Percentiles rank a stretch among this genome's conserved stretches.
These are phyloP conservation scores for Schizopygopsis malacanthus DNA, from an alignment of 2,797 vertebrate genomes.

Conservation along the genomic window DNA sequence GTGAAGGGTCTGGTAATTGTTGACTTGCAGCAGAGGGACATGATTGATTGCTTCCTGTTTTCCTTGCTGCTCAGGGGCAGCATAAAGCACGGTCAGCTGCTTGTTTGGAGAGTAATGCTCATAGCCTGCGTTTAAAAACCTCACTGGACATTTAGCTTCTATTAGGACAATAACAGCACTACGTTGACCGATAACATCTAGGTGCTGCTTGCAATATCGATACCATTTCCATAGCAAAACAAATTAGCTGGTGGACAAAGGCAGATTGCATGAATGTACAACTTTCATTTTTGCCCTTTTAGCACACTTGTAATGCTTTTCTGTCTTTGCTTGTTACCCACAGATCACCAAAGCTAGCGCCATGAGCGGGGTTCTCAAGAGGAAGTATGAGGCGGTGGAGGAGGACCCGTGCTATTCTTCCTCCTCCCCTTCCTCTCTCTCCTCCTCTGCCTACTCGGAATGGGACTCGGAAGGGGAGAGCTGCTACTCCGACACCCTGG, in stretches of 20 bases:
- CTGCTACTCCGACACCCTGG: constrained; percentile 82
- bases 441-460: constrained; percentile 84
- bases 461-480: constrained; percentile 92
- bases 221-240: constrained; percentile 15
- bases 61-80: constrained; percentile 64
- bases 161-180: neutral
- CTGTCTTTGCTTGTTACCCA: constrained; percentile 42
- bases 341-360: constrained; percentile 75
- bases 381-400: constrained; percentile 95
- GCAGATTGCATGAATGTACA: neutral
- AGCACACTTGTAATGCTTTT: constrained; percentile 20
- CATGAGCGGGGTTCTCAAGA: constrained; percentile 95
- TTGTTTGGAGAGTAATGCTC: constrained; percentile 21
- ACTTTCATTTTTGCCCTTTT: neutral
- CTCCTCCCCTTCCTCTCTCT: constrained; percentile 81
- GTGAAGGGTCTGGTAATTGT: constrained; percentile 78
- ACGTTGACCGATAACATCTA: neutral
- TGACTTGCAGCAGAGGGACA: constrained; percentile 72
- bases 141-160: constrained; percentile 14
- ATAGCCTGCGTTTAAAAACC: constrained; percentile 14
- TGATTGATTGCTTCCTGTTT: constrained; percentile 80
- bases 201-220: neutral
- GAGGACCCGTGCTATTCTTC: constrained; percentile 90
- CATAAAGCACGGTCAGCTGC: constrained; percentile 42
- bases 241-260: neutral